Percentiles rank a stretch among this genome's conserved stretches.
Conservation (phyloP, 2,113 vertebrate species). For the Xyliphius kryptos region DNA sequence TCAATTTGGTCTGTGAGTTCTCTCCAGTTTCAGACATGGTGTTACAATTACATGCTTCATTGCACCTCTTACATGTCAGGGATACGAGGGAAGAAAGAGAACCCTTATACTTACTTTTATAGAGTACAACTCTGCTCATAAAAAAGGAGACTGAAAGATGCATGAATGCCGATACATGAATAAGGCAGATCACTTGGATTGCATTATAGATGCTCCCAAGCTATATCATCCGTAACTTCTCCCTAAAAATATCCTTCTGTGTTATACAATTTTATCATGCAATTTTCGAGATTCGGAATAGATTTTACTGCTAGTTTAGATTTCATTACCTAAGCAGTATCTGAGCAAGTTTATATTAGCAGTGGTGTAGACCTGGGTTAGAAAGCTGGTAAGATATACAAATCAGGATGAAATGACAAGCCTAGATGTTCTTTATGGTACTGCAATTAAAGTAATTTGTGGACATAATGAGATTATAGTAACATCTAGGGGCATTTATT, state of each 20-base stretch:
- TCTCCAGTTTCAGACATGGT: constrained; percentile 75
- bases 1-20: constrained; percentile 87
- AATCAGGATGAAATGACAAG: not conserved
- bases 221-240: not conserved
- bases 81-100: constrained; percentile 54
- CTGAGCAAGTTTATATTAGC: constrained; percentile 48
- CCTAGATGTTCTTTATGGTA: not conserved
- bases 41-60: constrained; percentile 78
- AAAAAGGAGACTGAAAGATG: constrained; percentile 42
- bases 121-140: constrained; percentile 61
- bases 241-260: not conserved
- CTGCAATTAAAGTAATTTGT: not conserved
- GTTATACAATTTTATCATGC: not conserved
- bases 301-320: constrained; percentile 54
- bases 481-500: not conserved
- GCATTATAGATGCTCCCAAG: constrained; percentile 7
- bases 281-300: constrained; percentile 6
- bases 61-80: constrained; percentile 62
- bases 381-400: constrained; percentile 16
- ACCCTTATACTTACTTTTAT: constrained; percentile 69
- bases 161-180: constrained; percentile 7
- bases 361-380: constrained; percentile 22
- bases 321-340: constrained; percentile 59
- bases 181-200: constrained; percentile 10
- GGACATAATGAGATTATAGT: not conserved